A percentile compares a stretch with the other conserved stretches of the same genome.
Conservation (phyloP, 2,797 vertebrate genomes). For the Alcedo quadribrachys region DNA sequence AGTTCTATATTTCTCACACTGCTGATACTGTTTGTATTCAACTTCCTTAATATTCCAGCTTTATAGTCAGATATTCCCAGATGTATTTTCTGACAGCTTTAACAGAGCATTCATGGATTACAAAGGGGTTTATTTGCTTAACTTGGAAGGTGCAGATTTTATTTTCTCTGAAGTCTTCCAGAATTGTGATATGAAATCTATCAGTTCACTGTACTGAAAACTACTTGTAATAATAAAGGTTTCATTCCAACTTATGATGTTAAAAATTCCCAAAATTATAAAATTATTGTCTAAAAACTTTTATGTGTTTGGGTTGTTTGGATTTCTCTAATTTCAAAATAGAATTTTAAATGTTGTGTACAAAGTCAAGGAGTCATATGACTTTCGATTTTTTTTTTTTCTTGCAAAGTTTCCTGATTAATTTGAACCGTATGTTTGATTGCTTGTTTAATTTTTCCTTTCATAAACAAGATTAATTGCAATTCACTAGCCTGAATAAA, state of each 20-base stretch:
- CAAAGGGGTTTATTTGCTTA: neutral
- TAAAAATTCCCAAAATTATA: neutral
- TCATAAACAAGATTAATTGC: conserved; percentile 63
- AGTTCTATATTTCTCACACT: neutral
- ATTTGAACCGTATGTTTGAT: conserved; percentile 47
- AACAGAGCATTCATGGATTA: neutral
- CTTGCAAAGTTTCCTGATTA: conserved; percentile 36
- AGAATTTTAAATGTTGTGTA: conserved; percentile 13
- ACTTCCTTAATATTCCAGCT: neutral
- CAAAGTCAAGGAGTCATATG: conserved; percentile 35
- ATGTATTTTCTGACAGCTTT: neutral
- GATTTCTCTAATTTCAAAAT: neutral
- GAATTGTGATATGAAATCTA: neutral
- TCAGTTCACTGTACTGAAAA: neutral
- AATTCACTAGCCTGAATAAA: conserved; percentile 55
- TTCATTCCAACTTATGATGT: neutral
- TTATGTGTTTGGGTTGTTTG: neutral
- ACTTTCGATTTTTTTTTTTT: conserved; percentile 41
- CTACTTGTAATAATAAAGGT: neutral
- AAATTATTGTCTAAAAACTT: neutral
- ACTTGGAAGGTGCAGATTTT: neutral
- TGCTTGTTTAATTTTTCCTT: conserved; percentile 59
- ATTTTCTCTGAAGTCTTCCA: neutral
- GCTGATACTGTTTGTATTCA: neutral
- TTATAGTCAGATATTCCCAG: conserved; percentile 16